phyloP scores from a whole-genome alignment of 2,888 invertebrate genomes.

The Microctonus aethiopoides region DNA sequence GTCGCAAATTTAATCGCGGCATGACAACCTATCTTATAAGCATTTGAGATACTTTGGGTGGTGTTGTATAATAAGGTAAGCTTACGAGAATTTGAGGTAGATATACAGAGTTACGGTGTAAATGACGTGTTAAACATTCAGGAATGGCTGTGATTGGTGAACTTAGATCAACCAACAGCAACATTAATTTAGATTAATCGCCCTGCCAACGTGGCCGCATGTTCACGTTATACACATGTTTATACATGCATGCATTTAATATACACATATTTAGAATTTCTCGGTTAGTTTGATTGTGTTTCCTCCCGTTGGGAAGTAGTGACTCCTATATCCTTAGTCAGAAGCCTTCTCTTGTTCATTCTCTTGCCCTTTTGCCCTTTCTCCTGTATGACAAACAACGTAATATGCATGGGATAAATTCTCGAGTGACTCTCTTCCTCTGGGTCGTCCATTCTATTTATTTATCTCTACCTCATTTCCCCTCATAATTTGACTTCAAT shows the following conservation, averaged over 20 bases:
- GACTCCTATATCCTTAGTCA: conserved; percentile 11
- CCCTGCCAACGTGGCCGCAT: conserved; percentile 24
- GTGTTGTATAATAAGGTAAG: background rate
- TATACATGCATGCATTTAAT: background rate
- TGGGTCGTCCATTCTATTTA: background rate
- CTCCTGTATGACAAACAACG: conserved; percentile 2
- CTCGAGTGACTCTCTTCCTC: background rate
- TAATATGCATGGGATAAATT: conserved; percentile 22
- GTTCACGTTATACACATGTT: background rate
- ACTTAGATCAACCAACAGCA: conserved; percentile 39
- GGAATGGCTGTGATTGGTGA: conserved; percentile 40
- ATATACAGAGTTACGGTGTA: background rate
- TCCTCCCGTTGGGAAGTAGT: conserved; percentile 16
- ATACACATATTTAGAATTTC: background rate
- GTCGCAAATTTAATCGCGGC: background rate
- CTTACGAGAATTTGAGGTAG: background rate
- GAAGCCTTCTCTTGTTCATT: background rate
- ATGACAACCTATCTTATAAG: background rate
- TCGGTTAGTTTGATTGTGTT: conserved; percentile 12
- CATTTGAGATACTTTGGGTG: background rate
- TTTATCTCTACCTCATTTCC: background rate
- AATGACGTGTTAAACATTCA: conserved; percentile 40
- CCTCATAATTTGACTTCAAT: background rate
- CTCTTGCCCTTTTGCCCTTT: background rate
- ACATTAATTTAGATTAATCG: conserved; percentile 59